phyloP scores from a whole-genome alignment of 1,140 invertebrate genomes.

The Heliconius hermathena region DNA sequence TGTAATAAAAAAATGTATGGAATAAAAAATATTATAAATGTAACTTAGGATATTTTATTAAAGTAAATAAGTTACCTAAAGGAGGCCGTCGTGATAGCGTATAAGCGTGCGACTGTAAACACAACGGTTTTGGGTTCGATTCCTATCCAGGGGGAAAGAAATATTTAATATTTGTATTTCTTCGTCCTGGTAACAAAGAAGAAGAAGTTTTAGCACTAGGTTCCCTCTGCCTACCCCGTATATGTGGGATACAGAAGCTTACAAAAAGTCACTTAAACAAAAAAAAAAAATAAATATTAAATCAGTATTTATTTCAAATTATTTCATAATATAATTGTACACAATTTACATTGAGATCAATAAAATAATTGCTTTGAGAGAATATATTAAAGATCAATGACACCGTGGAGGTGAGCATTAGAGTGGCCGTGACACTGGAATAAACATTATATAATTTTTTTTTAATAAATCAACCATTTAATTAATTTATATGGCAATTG shows the following conservation, averaged over 20 bases:
- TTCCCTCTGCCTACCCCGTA: no score
- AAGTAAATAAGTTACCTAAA: background rate
- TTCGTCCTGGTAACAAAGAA: no score
- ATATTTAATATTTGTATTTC: no score
- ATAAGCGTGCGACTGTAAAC: no score
- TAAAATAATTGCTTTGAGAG: constrained; percentile 17
- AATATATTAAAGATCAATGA: constrained; percentile 39
- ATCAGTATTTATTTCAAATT: background rate
- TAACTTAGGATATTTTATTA: background rate
- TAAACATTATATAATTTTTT: constrained; percentile 36
- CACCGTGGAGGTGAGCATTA: constrained; percentile 35
- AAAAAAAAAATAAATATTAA: background rate
- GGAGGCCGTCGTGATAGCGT: no score
- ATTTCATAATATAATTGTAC: background rate
- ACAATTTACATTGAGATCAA: constrained; percentile 7
- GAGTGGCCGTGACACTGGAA: constrained; percentile 35
- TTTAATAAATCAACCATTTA: constrained; percentile 32
- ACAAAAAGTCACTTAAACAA: background rate
- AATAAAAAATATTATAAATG: background rate
- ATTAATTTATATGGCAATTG: constrained; percentile 29
- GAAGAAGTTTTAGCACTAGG: no score
- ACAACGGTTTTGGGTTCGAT: no score
- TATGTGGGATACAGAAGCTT: no score
- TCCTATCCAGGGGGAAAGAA: no score
- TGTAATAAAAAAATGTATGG: background rate